Evolutionary conservation across 2,888 invertebrate species (phyloP).

Genomic region (Thyatira batis): DNA sequence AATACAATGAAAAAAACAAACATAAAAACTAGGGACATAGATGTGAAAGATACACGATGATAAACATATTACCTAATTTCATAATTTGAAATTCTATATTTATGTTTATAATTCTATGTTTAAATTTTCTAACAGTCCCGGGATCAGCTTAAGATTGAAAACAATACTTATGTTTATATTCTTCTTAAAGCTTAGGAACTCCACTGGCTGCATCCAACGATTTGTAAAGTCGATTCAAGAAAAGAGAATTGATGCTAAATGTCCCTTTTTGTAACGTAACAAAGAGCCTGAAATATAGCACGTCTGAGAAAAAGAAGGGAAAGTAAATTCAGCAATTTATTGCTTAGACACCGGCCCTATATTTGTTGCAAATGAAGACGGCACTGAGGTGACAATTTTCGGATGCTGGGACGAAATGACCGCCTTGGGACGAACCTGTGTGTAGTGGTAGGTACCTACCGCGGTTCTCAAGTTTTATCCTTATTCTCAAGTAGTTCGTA

Average conservation of each 20-base stretch:
- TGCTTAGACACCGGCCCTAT: conserved; percentile 65
- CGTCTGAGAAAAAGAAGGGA: conserved; percentile 65
- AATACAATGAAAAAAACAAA: too few species aligned
- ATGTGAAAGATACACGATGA: too few species aligned
- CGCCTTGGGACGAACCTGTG: conserved; percentile 52
- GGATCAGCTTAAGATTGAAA: neutral
- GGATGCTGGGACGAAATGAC: conserved; percentile 66
- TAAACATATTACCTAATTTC: too few species aligned
- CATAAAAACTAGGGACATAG: too few species aligned
- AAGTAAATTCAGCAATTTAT: conserved; percentile 78
- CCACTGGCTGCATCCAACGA: conserved; percentile 8
- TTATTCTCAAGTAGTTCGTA: conserved; percentile 42
- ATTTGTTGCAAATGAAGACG: conserved; percentile 81
- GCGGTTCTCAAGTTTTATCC: conserved; percentile 56
- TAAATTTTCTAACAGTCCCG: too few species aligned
- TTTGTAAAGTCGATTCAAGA: conserved; percentile 27
- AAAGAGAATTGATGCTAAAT: conserved; percentile 64
- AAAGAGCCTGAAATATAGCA: conserved; percentile 74
- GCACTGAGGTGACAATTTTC: conserved; percentile 77
- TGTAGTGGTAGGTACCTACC: conserved; percentile 21
- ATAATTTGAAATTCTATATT: too few species aligned
- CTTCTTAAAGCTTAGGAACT: neutral
- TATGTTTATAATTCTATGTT: too few species aligned
- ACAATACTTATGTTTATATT: neutral
- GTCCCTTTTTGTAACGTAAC: conserved; percentile 66